Percentiles rank a stretch among this genome's conserved stretches.
Conservation (phyloP, 2,888 invertebrate genomes). For the Junonia oenone region DNA sequence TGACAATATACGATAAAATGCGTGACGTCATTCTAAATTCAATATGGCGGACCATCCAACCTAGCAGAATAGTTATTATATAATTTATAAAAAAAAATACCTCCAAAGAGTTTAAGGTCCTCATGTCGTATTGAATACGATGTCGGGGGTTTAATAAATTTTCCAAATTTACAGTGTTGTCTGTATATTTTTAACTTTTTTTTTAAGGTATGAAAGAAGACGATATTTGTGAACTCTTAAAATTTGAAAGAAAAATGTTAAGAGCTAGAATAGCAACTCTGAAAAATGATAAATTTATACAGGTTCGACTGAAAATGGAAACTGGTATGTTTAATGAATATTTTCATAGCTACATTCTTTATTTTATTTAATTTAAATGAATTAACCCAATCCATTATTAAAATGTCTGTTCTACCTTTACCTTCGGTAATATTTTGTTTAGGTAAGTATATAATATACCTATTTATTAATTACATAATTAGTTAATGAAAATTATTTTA, state of each 20-base stretch:
- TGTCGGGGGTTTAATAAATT: no score
- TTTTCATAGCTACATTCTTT: no score
- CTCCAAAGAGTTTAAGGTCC: no score
- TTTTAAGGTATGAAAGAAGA: constrained; percentile 90
- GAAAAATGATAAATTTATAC: constrained; percentile 95
- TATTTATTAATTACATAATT: neutral
- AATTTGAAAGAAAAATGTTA: constrained; percentile 96
- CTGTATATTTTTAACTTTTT: neutral
- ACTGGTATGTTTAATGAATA: constrained; percentile 80
- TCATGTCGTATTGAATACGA: no score
- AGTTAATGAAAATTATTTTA: neutral
- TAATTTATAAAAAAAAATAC: neutral
- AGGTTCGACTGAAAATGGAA: constrained; percentile 95
- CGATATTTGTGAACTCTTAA: constrained; percentile 92
- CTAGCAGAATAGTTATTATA: no score
- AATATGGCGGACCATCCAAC: no score
- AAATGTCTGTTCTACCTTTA: no score
- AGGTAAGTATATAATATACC: neutral
- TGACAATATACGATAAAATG: no score
- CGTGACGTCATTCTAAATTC: no score
- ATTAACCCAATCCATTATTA: no score
- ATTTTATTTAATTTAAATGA: no score
- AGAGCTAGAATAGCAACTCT: constrained; percentile 91
- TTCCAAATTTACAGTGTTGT: neutral
- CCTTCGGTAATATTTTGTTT: no score